Percentiles rank a stretch among this genome's conserved stretches.
phyloP scores from a whole-genome alignment of 2,113 vertebrate species.

The Illadopsis cleaveri region DNA sequence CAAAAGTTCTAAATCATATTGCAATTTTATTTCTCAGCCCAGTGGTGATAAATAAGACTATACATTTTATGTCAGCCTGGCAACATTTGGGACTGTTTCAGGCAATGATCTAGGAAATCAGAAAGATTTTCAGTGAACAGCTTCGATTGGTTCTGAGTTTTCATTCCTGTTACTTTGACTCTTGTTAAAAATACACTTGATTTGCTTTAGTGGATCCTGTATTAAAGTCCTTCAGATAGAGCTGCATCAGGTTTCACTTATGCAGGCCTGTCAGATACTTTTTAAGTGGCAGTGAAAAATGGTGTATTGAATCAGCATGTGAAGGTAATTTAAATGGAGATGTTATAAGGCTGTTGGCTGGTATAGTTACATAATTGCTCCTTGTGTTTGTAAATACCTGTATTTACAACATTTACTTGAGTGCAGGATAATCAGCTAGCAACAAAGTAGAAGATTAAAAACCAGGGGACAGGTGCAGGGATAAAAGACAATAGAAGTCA shows the following conservation, averaged over 20 bases:
- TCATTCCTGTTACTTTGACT: background rate
- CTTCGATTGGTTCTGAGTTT: background rate
- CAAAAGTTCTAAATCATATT: background rate
- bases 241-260: background rate
- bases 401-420: conserved; percentile 14
- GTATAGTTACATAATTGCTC: background rate
- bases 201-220: background rate
- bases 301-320: background rate
- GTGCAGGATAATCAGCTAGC: background rate
- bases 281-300: background rate
- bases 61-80: background rate
- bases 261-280: background rate
- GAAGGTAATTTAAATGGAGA: background rate
- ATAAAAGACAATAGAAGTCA: background rate
- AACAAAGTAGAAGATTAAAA: background rate
- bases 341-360: background rate
- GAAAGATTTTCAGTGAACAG: background rate
- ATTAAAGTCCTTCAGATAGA: background rate
- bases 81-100: background rate
- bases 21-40: background rate
- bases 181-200: background rate
- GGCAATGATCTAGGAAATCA: background rate
- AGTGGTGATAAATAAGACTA: background rate
- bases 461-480: background rate
- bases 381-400: background rate